phyloP scores from a whole-genome alignment of 2,888 invertebrate species.

The Phyto melanocephala region DNA sequence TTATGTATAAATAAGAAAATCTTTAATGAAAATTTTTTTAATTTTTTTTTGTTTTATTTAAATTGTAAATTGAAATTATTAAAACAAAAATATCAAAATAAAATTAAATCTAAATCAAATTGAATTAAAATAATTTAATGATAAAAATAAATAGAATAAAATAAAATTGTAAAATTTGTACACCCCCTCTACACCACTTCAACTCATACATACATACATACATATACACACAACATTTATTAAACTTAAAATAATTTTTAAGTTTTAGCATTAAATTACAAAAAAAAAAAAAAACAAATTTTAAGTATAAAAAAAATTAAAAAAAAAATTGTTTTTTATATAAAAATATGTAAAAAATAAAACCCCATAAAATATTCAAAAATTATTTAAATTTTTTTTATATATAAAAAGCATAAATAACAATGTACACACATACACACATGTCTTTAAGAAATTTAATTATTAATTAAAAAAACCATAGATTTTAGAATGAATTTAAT shows the following conservation, averaged over 20 bases:
- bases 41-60: conserved; percentile 7
- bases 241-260: conserved; percentile 24
- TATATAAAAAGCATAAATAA: neutral
- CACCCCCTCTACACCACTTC: neutral
- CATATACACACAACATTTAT: neutral
- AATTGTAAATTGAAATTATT: conserved; percentile 28
- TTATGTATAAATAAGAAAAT: conserved; percentile 1
- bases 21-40: conserved; percentile 35
- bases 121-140: conserved; percentile 28
- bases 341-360: neutral
- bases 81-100: neutral
- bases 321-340: neutral
- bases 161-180: conserved; percentile 38
- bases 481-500: conserved; percentile 53
- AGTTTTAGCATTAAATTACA: conserved; percentile 32
- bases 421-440: neutral
- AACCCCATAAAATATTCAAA: neutral
- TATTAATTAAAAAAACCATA: conserved; percentile 43
- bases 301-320: conserved; percentile 31
- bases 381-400: conserved; percentile 3
- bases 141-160: neutral
- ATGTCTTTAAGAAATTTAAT: conserved; percentile 24
- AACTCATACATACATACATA: too few species aligned
- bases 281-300: neutral
- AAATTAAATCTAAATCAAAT: neutral